These are phyloP conservation scores for Augochlora pura DNA, from an alignment of 1,140 invertebrate species.

Conservation along the genomic window DNA sequence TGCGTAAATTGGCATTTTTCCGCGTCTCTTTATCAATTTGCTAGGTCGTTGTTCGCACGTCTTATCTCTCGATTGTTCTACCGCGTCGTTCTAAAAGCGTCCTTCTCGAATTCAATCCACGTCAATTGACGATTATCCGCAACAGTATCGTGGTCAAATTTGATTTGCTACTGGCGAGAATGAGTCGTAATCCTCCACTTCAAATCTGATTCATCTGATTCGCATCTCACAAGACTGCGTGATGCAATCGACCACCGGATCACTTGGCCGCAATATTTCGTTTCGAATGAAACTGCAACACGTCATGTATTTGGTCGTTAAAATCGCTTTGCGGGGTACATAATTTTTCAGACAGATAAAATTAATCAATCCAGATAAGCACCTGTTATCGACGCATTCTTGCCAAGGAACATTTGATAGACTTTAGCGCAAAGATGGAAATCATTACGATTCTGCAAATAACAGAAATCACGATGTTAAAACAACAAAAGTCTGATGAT, in stretches of 20 bases:
- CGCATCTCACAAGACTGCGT: not conserved
- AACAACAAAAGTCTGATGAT: no score
- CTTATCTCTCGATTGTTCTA: conserved; percentile 25
- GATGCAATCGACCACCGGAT: conserved; percentile 1
- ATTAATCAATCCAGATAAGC: no score
- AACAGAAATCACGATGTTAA: no score
- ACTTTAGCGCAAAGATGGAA: no score
- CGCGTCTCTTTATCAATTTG: conserved; percentile 21
- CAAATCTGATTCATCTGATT: not conserved
- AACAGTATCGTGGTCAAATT: not conserved
- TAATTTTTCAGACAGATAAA: no score
- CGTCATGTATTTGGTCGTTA: no score
- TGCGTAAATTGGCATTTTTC: conserved; percentile 3
- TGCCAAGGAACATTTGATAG: no score
- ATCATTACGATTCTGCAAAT: no score
- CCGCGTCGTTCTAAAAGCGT: not conserved
- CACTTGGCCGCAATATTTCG: not conserved
- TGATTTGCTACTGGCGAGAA: not conserved
- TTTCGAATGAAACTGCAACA: no score
- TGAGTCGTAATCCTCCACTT: not conserved
- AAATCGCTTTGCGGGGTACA: no score
- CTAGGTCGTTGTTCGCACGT: conserved; percentile 28
- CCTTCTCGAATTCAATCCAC: not conserved
- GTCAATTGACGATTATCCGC: not conserved
- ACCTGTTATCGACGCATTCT: no score